These are phyloP conservation scores for Anisognathus igniventris DNA, from an alignment of 2,797 vertebrate species.

Conservation along the genomic window DNA sequence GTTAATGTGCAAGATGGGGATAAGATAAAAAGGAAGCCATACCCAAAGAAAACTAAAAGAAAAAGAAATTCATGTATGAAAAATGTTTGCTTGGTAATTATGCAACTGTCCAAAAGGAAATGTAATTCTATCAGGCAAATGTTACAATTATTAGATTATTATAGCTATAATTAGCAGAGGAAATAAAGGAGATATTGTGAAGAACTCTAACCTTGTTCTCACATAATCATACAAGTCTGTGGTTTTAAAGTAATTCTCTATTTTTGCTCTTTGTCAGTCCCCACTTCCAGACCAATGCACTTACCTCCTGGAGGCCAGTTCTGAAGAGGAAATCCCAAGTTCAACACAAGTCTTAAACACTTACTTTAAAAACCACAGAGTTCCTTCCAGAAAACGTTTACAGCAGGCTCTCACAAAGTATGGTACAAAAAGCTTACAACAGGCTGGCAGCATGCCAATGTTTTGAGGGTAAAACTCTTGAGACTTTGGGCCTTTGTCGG, in stretches of 20 bases:
- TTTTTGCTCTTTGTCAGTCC: background rate
- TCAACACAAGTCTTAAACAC: background rate
- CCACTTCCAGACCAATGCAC: background rate
- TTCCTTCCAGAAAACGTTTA: background rate
- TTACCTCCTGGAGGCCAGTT: background rate
- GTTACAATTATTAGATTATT: background rate
- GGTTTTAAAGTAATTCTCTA: background rate
- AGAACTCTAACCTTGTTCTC: background rate
- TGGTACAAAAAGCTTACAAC: background rate
- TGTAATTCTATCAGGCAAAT: background rate
- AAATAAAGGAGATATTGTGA: background rate
- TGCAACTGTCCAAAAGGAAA: background rate
- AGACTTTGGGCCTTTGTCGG: background rate
- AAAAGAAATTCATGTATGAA: background rate
- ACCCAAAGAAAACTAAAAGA: background rate
- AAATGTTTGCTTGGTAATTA: background rate
- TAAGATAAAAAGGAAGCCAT: background rate
- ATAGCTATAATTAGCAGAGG: background rate
- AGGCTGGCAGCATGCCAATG: rapidly evolving
- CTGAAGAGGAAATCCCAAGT: background rate
- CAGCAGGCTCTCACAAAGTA: background rate
- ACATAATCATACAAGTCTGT: background rate
- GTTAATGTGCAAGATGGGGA: background rate
- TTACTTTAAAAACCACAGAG: background rate
- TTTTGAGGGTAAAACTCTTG: background rate